Evolutionary conservation across 64 coral and sea anemone genomes (phyloP).

Genomic region (Pocillopora verrucosa): DNA sequence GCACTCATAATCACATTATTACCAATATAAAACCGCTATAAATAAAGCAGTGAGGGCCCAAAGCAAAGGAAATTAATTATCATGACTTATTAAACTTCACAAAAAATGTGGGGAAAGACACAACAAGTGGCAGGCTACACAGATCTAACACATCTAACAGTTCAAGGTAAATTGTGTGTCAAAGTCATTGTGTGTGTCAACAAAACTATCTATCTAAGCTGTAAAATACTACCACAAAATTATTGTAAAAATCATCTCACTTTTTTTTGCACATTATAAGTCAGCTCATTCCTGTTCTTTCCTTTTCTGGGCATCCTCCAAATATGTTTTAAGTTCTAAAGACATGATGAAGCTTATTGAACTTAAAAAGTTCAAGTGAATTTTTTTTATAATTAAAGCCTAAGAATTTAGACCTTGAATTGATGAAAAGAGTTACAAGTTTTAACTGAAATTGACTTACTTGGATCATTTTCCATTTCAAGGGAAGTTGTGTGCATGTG

Average conservation of each 20-base stretch:
- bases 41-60: too few species aligned
- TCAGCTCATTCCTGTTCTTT: constrained; percentile 51
- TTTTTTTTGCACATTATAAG: constrained; percentile 55
- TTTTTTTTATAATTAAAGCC: too few species aligned
- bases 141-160: too few species aligned
- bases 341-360: neutral
- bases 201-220: neutral
- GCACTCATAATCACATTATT: too few species aligned
- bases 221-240: neutral
- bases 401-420: too few species aligned
- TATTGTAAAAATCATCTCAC: constrained; percentile 42
- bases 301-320: constrained; percentile 68
- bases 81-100: too few species aligned
- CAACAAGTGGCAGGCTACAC: neutral
- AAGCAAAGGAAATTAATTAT: too few species aligned
- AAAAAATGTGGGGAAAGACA: too few species aligned
- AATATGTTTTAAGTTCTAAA: constrained; percentile 51
- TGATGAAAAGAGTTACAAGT: neutral
- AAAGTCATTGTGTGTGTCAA: too few species aligned
- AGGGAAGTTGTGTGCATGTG: constrained; percentile 32
- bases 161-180: too few species aligned
- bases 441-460: constrained; percentile 11
- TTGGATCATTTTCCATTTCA: constrained; percentile 50
- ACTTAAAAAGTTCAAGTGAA: neutral
- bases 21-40: too few species aligned